Conservation (phyloP, 2,797 vertebrate genomes). For the Neosilurus mollespiculum region DNA sequence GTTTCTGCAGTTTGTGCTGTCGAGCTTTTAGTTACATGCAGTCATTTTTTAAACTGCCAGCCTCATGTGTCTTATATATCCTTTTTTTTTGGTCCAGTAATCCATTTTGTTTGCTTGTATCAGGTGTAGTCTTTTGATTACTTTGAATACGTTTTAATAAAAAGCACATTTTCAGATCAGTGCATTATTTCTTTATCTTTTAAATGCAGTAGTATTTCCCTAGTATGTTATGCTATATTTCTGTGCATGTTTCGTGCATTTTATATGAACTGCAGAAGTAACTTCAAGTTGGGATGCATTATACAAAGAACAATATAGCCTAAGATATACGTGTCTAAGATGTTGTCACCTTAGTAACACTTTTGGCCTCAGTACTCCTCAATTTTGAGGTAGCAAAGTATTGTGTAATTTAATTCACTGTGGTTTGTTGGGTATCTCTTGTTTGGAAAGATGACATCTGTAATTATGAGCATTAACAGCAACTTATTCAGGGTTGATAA, state of each 20-base stretch:
- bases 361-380: neutral
- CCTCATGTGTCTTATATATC: neutral
- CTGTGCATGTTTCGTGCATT: neutral
- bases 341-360: neutral
- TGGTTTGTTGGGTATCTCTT: neutral
- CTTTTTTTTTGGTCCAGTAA: neutral
- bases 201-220: neutral
- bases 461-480: conserved; percentile 31
- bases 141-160: neutral
- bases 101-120: neutral
- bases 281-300: neutral
- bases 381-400: neutral
- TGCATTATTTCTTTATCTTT: conserved; percentile 1
- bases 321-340: neutral
- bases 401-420: neutral
- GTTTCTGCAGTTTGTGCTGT: neutral
- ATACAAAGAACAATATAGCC: neutral
- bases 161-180: neutral
- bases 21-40: neutral
- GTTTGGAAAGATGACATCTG: conserved; percentile 13
- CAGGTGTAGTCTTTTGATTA: neutral
- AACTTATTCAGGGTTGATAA: conserved; percentile 22
- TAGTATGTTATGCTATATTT: neutral
- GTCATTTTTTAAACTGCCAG: neutral
- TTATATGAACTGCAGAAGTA: neutral